Conservation (phyloP, 2,797 vertebrate species). For the Thunnus albacares region DNA sequence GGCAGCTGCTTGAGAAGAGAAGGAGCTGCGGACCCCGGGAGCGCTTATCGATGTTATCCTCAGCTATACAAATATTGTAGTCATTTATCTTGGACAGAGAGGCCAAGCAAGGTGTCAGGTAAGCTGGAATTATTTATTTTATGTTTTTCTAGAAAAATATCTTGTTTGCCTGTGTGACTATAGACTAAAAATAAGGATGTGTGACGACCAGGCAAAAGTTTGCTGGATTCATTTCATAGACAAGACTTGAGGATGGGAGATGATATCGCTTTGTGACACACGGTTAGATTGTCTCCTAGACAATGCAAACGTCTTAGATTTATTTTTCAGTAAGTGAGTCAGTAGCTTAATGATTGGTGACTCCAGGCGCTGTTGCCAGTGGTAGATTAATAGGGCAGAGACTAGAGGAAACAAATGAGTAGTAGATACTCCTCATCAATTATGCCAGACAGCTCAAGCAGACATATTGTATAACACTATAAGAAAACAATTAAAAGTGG, state of each 20-base stretch:
- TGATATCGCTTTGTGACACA: constrained; percentile 34
- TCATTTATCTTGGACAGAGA: constrained; percentile 75
- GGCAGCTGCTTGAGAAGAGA: constrained; percentile 50
- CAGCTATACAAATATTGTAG: constrained; percentile 43
- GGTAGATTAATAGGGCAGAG: constrained; percentile 55
- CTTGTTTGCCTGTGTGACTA: not conserved
- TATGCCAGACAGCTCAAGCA: constrained; percentile 76
- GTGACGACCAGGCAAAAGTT: constrained; percentile 57
- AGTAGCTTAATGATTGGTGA: constrained; percentile 32
- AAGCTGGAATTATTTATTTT: constrained; percentile 59
- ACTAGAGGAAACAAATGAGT: constrained; percentile 73
- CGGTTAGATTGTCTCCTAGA: not conserved
- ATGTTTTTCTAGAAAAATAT: not conserved
- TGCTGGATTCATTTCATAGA: constrained; percentile 26
- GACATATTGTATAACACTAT: constrained; percentile 75
- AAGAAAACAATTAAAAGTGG: constrained; percentile 81
- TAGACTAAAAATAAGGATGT: not conserved
- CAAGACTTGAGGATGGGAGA: constrained; percentile 19
- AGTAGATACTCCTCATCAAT: constrained; percentile 76
- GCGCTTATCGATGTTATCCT: constrained; percentile 72
- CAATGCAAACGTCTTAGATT: constrained; percentile 33
- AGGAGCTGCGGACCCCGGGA: constrained; percentile 38
- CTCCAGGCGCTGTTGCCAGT: constrained; percentile 14
- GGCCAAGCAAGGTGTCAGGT: constrained; percentile 84
- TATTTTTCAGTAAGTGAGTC: constrained; percentile 30